Conservation (phyloP, 2,797 vertebrate genomes). For the Etheostoma perlongum region DNA sequence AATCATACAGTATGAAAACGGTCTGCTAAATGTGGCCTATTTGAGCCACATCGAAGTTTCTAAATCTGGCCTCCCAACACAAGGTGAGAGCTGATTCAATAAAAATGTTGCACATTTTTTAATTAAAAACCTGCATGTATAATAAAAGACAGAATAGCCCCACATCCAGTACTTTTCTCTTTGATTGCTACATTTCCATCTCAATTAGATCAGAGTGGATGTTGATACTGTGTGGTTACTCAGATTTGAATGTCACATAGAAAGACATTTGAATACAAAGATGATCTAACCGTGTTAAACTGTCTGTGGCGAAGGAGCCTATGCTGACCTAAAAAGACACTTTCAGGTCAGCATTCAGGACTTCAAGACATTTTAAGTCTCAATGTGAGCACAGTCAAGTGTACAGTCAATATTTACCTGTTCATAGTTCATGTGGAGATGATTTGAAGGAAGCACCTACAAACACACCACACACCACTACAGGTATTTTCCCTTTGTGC, state of each 20-base stretch:
- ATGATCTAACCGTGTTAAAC: not conserved
- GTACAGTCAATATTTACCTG: not conserved
- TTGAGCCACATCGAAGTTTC: not conserved
- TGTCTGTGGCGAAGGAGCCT: not conserved
- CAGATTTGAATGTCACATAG: slow-evolving; percentile 17
- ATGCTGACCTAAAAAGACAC: not conserved
- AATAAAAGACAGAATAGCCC: too few species aligned
- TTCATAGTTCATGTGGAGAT: not conserved
- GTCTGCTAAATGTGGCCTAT: not conserved
- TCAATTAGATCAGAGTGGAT: not conserved
- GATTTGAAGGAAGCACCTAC: not conserved
- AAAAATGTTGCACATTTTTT: not conserved
- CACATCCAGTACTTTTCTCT: not conserved
- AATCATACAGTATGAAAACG: not conserved
- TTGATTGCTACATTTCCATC: not conserved
- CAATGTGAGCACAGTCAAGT: not conserved
- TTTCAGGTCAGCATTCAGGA: not conserved
- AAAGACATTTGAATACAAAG: slow-evolving; percentile 20
- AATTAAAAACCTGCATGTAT: not conserved
- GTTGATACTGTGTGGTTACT: not conserved
- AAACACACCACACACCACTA: not conserved
- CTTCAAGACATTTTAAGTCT: not conserved
- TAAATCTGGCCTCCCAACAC: not conserved
- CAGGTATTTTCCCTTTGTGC: not conserved
- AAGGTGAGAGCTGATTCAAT: not conserved